These are phyloP conservation scores for Zalophus californianus DNA, from an alignment of 2,797 vertebrate species.

Conservation along the genomic window DNA sequence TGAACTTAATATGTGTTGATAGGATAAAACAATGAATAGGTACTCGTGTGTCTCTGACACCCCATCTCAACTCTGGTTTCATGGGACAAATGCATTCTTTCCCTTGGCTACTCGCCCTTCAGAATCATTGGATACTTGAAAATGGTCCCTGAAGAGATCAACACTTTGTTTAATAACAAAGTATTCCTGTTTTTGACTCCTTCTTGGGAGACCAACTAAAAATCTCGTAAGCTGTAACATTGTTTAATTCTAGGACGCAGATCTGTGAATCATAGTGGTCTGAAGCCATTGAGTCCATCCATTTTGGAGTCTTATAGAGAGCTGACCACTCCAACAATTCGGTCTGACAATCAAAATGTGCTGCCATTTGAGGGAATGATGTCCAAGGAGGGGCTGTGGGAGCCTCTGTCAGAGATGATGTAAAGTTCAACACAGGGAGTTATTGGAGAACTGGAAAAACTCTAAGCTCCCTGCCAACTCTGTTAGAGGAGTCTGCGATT, in stretches of 20 bases:
- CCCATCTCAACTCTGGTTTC: not conserved
- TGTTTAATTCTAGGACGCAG: not conserved
- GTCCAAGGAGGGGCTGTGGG: not conserved
- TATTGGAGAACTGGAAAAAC: not conserved
- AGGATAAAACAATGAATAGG: not conserved
- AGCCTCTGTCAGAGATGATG: not conserved
- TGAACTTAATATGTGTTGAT: not conserved
- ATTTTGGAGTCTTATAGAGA: not conserved
- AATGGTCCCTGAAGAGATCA: not conserved
- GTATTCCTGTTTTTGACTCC: not conserved
- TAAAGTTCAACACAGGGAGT: not conserved
- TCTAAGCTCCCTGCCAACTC: not conserved
- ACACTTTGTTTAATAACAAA: not conserved
- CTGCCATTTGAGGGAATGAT: not conserved
- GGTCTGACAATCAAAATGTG: not conserved
- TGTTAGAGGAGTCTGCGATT: not conserved
- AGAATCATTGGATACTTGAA: not conserved
- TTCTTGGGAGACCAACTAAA: not conserved
- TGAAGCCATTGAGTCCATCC: not conserved
- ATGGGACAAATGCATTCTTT: not conserved
- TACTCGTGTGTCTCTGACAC: not conserved
- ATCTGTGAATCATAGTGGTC: not conserved
- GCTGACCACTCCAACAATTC: not conserved
- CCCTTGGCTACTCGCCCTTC: not conserved
- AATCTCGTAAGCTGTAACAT: not conserved